Conservation (phyloP, 2,113 vertebrate species). For the Petaurus breviceps region DNA sequence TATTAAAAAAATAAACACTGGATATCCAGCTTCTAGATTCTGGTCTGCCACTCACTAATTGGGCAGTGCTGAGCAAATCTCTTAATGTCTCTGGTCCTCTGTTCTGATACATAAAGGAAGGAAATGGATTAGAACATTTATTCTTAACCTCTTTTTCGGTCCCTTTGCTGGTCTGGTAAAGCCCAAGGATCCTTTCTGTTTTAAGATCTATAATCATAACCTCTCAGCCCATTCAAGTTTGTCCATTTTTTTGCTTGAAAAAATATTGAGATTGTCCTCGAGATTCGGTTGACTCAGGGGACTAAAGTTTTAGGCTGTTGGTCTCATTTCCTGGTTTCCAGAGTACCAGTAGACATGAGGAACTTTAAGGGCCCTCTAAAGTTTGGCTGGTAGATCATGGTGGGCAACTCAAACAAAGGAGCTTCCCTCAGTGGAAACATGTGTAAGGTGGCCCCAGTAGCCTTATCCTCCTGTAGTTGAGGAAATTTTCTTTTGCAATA, state of each 20-base stretch:
- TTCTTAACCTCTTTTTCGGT: background rate
- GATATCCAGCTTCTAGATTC: background rate
- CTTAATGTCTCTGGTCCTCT: background rate
- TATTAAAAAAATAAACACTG: background rate
- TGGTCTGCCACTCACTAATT: background rate
- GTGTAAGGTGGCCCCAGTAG: background rate
- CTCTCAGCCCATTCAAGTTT: background rate
- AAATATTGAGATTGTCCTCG: background rate
- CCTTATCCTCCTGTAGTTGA: background rate
- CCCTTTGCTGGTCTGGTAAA: background rate
- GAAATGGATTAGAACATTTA: background rate
- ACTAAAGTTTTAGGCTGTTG: background rate
- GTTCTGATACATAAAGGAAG: background rate
- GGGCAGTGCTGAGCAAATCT: background rate
- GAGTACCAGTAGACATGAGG: background rate
- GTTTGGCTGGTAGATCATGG: background rate
- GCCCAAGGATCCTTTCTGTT: background rate
- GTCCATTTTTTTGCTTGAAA: background rate
- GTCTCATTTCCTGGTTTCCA: background rate
- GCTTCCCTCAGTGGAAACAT: background rate
- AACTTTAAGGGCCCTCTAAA: background rate
- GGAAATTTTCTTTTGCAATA: background rate
- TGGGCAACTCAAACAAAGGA: background rate
- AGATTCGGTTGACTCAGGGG: background rate
- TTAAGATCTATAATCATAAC: background rate